These are phyloP conservation scores for Pithys albifrons DNA, from an alignment of 2,113 vertebrate genomes.

Conservation along the genomic window DNA sequence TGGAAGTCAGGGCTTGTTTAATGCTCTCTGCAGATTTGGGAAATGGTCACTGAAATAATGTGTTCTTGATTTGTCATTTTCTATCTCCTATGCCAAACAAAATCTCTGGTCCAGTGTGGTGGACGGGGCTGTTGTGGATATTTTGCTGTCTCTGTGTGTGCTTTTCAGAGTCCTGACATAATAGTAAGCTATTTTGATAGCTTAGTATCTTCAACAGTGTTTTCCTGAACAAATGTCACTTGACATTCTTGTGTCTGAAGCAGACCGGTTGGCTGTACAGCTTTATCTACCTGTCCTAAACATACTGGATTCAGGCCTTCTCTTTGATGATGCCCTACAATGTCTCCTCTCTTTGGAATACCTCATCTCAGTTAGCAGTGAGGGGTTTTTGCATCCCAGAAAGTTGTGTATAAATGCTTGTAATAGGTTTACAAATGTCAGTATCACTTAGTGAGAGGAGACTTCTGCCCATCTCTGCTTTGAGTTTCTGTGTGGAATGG, in stretches of 20 bases:
- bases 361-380: background rate
- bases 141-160: background rate
- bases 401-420: background rate
- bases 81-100: background rate
- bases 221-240: background rate
- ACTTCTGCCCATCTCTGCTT: background rate
- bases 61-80: background rate
- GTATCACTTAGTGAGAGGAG: background rate
- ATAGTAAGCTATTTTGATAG: background rate
- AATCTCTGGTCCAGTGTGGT: background rate
- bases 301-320: rapidly evolving
- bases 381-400: background rate
- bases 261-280: rapidly evolving
- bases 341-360: background rate
- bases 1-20: background rate
- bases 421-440: background rate
- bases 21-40: background rate
- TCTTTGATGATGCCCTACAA: background rate
- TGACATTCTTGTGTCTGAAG: background rate
- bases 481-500: background rate
- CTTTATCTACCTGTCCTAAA: background rate
- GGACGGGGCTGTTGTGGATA: background rate
- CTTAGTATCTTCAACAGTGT: background rate
- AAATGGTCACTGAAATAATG: background rate
- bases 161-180: background rate